These are phyloP conservation scores for Hyles lineata DNA, from an alignment of 2,888 invertebrate genomes.

Conservation along the genomic window DNA sequence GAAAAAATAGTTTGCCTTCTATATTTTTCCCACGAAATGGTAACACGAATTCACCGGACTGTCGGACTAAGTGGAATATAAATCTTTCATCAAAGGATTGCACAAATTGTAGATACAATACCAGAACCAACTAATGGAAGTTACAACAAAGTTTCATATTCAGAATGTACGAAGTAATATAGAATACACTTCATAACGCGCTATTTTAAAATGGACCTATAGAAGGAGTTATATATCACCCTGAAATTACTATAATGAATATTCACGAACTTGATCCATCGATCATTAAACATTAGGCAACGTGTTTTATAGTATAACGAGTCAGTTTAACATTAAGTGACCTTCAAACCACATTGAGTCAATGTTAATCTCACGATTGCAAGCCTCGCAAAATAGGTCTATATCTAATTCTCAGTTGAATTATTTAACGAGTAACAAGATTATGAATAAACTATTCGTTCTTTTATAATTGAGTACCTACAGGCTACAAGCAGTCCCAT, in stretches of 20 bases:
- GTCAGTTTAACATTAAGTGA: slow-evolving; percentile 19
- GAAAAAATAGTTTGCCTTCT: not conserved
- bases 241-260: slow-evolving; percentile 24
- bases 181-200: slow-evolving; percentile 5
- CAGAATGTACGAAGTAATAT: not conserved
- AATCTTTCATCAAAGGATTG: not conserved
- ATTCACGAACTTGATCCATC: slow-evolving; percentile 3
- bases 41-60: not conserved
- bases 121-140: no score
- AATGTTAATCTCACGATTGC: slow-evolving; percentile 10
- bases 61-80: not conserved
- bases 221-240: not conserved
- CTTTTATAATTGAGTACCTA: no score
- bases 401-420: not conserved
- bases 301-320: slow-evolving; percentile 12
- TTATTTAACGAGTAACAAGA: no score
- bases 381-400: not conserved
- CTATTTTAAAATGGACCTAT: slow-evolving; percentile 14
- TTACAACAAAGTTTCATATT: no score
- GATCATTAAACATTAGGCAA: slow-evolving; percentile 18
- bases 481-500: no score
- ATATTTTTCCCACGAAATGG: not conserved
- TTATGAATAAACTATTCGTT: no score
- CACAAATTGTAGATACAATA: not conserved
- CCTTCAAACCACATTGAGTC: slow-evolving; percentile 20